phyloP scores from a whole-genome alignment of 2,113 vertebrate species.

The Alosa alosa region DNA sequence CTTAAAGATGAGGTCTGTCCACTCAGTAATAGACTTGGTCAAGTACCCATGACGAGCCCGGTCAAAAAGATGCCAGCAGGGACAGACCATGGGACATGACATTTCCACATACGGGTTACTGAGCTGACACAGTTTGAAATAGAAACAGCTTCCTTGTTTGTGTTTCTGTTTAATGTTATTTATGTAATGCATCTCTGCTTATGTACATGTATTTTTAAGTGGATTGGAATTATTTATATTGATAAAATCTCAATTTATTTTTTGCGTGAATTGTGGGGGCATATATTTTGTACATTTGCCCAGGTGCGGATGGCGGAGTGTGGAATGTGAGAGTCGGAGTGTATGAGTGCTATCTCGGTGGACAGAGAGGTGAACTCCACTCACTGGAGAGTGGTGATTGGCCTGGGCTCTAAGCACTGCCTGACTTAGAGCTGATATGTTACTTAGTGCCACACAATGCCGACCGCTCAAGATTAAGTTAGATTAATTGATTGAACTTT shows the following conservation, averaged over 20 bases:
- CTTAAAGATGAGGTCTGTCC: slow-evolving; percentile 60
- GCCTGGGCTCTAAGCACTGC: not conserved
- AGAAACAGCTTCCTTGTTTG: not conserved
- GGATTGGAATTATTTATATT: not conserved
- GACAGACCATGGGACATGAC: not conserved
- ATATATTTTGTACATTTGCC: not conserved
- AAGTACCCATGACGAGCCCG: slow-evolving; percentile 11
- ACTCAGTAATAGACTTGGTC: slow-evolving; percentile 57
- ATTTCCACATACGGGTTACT: not conserved
- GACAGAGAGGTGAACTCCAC: slow-evolving; percentile 29
- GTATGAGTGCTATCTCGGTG: not conserved
- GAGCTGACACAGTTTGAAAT: not conserved
- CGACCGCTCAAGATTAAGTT: slow-evolving; percentile 30
- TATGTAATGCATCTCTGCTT: not conserved
- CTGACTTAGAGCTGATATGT: slow-evolving; percentile 14
- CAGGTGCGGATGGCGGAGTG: not conserved
- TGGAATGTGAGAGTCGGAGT: not conserved
- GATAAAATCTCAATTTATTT: not conserved
- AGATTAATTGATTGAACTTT: slow-evolving; percentile 46
- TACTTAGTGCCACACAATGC: slow-evolving; percentile 32
- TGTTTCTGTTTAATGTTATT: not conserved
- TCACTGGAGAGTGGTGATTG: not conserved
- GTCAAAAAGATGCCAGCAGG: not conserved
- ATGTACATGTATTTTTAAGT: not conserved
- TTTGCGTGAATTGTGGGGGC: not conserved